Evolutionary conservation across 2,113 vertebrate species (phyloP), one percentile per base, ranked within the genome.

Genomic region (Macquaria ambigua): DNA sequence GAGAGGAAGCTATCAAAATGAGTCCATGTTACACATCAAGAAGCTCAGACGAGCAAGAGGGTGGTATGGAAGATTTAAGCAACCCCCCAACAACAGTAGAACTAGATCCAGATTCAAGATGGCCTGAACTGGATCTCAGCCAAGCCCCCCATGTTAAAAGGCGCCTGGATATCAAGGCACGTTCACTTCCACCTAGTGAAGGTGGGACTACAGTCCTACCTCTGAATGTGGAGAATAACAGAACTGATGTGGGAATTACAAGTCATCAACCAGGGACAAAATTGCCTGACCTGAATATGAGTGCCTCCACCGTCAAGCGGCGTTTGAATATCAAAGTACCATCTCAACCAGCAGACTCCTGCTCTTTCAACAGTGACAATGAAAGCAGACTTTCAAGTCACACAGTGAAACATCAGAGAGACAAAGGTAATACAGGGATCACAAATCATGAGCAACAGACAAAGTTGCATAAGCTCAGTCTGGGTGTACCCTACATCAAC

Each of bases 291-390:
- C 2, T 69, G 18, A 43, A 43, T n/a, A 2, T 46, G 21, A 41
- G 2, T 39, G 20, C 70, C 28, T 46, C 77, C 8, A 14, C 4
- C 5, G 4, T 76, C 28, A 81, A 77, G 41, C 39, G 6, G 7
- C 71, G 21, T 63, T 46, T 89, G 1, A 28, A 79, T 79, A 79
- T 70, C 63, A 80, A 70, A 74, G 37, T 41, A n/a, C 52, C 53
- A 79, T n/a, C 39, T 39, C 39, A 39, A 39, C 6, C 14, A 9
- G 28, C 14, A 9, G 62, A 85, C 31, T 37, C 7, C 39, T 8
- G 6, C 39, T 53, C 14, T 72, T 59, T 69, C 25, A 78, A n/a
- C 58, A 83, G 84, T 76, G 84, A 66, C 43, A 87, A 68, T 89
- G 89, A 90, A 64, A 74, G 77, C 50, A 89, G 82, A 50, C 21